These are phyloP conservation scores for Polydrusus tereticollis DNA, from an alignment of 2,888 invertebrate genomes.

Conservation along the genomic window DNA sequence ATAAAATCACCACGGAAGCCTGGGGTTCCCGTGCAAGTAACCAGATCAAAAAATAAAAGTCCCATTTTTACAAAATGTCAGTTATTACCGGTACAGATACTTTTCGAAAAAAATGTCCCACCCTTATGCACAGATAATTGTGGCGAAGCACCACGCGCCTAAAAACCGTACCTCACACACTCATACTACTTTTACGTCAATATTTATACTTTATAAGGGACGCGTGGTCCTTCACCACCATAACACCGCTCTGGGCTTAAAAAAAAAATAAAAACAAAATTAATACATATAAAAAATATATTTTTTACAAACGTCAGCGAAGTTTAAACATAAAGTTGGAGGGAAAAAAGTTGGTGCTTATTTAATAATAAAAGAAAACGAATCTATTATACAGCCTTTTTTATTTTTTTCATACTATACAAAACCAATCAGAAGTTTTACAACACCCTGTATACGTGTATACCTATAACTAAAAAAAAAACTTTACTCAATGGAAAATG, in stretches of 20 bases:
- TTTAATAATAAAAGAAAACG: constrained; percentile 5
- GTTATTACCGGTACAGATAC: constrained; percentile 1
- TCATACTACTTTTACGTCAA: no score
- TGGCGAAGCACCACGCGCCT: neutral
- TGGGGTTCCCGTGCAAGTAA: neutral
- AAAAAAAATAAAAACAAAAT: constrained; percentile 33
- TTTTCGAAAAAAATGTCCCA: neutral
- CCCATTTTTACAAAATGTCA: constrained; percentile 16
- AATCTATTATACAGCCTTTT: constrained; percentile 16
- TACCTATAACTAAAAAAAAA: no score
- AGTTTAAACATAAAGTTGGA: constrained; percentile 30
- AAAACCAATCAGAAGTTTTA: neutral
- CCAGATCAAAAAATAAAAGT: constrained; percentile 18
- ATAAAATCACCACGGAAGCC: constrained; percentile 9
- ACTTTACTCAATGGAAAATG: no score
- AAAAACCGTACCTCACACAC: neutral
- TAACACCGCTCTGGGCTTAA: neutral
- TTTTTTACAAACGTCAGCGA: constrained; percentile 38
- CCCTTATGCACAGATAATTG: neutral
- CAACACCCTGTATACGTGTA: neutral
- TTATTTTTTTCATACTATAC: neutral
- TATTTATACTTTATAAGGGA: neutral
- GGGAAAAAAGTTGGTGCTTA: constrained; percentile 16
- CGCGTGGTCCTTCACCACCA: neutral
- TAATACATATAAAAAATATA: constrained; percentile 41